Evolutionary conservation across 2,797 vertebrate genomes (phyloP).

Genomic region (Psittacula echo): DNA sequence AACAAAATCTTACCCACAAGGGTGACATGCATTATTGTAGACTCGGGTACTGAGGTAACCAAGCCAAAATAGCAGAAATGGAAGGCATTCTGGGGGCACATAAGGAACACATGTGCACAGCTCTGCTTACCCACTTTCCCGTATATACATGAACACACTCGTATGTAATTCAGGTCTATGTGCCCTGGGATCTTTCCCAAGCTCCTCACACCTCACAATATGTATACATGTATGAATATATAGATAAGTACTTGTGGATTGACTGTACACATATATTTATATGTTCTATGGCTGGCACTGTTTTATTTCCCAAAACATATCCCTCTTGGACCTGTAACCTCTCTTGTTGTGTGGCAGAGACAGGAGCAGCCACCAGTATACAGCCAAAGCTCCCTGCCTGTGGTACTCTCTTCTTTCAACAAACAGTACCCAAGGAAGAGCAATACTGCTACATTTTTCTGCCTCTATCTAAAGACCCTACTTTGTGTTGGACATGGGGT

Average conservation of each 20-base stretch:
- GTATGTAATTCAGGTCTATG: accelerated
- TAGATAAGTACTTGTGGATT: neutral
- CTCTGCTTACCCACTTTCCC: neutral
- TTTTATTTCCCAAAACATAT: neutral
- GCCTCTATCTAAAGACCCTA: neutral
- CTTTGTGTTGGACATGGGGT: neutral
- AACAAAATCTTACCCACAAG: conserved; percentile 21
- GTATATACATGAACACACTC: neutral
- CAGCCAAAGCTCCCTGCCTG: neutral
- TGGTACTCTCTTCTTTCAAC: neutral
- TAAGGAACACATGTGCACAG: neutral
- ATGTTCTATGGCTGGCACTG: neutral
- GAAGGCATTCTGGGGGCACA: neutral
- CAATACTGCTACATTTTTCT: neutral
- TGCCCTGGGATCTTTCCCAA: neutral
- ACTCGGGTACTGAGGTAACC: neutral
- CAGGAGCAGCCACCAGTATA: neutral
- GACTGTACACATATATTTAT: neutral
- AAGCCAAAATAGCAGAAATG: conserved; percentile 21
- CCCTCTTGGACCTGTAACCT: neutral
- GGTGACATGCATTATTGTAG: conserved; percentile 8
- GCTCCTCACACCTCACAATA: neutral
- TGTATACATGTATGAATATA: neutral
- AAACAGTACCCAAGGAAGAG: neutral
- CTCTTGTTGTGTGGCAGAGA: neutral